phyloP scores from a whole-genome alignment of 2,888 invertebrate genomes.

The Aphidoletes aphidimyza region DNA sequence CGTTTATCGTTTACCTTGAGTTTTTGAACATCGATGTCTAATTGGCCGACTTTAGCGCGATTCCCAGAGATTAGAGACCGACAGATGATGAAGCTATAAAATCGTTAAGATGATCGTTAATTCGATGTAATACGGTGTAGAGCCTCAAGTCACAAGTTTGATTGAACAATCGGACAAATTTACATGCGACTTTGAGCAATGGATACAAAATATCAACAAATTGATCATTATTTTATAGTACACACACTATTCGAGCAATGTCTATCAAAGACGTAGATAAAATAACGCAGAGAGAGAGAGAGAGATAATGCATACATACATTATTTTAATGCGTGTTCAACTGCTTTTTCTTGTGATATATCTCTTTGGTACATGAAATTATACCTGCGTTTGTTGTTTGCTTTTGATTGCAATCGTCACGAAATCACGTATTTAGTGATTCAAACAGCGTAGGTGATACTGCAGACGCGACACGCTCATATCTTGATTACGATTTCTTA shows the following conservation, averaged over 20 bases:
- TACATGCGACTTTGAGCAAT: neutral
- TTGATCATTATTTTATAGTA: too few species aligned
- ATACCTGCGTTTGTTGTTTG: constrained; percentile 10
- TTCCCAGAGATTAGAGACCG: neutral
- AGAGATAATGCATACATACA: too few species aligned
- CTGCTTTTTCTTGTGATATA: neutral
- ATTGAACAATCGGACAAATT: neutral
- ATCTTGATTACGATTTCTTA: constrained; percentile 11
- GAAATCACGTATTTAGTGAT: constrained; percentile 30
- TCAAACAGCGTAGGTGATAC: constrained; percentile 18
- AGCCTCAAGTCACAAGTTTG: neutral
- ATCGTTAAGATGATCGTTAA: neutral
- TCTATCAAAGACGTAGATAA: too few species aligned
- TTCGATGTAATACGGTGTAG: neutral
- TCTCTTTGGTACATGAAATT: neutral
- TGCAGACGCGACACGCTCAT: neutral
- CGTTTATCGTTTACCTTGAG: neutral
- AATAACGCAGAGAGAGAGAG: too few species aligned
- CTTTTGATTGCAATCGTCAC: constrained; percentile 53
- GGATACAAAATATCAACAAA: too few species aligned
- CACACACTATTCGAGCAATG: too few species aligned
- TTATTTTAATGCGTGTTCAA: neutral
- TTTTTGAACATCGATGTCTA: neutral
- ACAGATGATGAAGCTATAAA: neutral
- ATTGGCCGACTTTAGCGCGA: neutral